Evolutionary conservation across 2,113 vertebrate species (phyloP), one percentile per base, ranked within the genome.

Genomic region (Myiozetetes cayanensis): DNA sequence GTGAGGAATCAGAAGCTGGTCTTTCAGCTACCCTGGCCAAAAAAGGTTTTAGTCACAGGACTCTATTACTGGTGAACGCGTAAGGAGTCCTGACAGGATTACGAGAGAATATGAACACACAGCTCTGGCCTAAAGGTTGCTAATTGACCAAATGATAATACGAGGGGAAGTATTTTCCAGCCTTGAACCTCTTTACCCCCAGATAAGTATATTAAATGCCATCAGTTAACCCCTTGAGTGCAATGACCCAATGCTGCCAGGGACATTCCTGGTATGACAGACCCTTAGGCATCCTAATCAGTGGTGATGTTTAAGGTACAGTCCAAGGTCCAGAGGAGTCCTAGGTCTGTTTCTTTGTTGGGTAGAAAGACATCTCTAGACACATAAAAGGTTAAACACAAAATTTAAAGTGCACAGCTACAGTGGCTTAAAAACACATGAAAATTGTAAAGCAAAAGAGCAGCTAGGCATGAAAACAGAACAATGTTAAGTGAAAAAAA

Each of bases 41-140:
- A 96, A 96, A 80, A 47, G 95, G 83, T 96, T 97, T 95, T 92
- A 96, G 89, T 94, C 94, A 91, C 96, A 96, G 85, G 80, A 74
- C 59, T 87, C 82, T 86, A 11, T 96, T 96, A 87, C 92, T 97
- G 94, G 90, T 87, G 92, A 95, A 96, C 73, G 91, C 37, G 4
- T 97, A 98, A 96, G 93, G 96, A 97, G 93, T 96, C 90, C 96
- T 98, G 97, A 98, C 97, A 98, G 95, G 96, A 93, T 87, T 86
- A 90, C 71, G n/a, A 85, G 91, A 94, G 93, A 84, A 72, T 87
- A 97, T 89, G 93, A 81, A 91, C 83, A 97, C 91, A 91, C 27
- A 92, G 85, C 55, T 96, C 58, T 98, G 95, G 97, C 96, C 97
- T 98, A 96, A 95, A 97, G 97, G 95, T 97, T 97, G 86, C 84